These are phyloP conservation scores for Thymelicus lineola DNA, from an alignment of 2,888 invertebrate species.

Conservation along the genomic window DNA sequence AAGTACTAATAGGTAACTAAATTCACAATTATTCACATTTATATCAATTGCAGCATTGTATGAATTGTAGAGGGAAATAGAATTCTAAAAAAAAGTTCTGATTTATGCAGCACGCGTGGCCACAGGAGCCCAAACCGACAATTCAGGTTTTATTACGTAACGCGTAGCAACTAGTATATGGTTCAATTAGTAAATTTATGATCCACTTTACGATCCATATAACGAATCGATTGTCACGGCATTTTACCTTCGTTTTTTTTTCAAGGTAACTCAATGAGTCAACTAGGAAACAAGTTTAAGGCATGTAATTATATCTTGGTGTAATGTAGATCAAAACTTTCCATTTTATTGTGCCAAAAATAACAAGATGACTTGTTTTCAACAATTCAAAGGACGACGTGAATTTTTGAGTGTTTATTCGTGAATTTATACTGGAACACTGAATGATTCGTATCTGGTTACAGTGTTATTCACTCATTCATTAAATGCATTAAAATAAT, in stretches of 20 bases:
- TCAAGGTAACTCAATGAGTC: constrained; percentile 36
- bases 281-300: constrained; percentile 35
- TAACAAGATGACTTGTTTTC: constrained; percentile 6
- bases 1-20: too few relatives aligned
- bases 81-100: neutral
- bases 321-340: constrained; percentile 33
- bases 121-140: constrained; percentile 14
- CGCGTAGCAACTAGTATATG: constrained; percentile 11
- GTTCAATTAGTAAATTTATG: constrained; percentile 34
- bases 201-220: constrained; percentile 37
- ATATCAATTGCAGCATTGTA: too few relatives aligned
- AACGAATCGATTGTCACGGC: constrained; percentile 35
- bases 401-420: neutral
- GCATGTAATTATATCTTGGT: constrained; percentile 10
- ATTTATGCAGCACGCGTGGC: constrained; percentile 1
- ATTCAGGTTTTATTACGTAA: constrained; percentile 35
- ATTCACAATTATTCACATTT: too few relatives aligned
- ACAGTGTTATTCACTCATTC: too few relatives aligned
- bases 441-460: too few relatives aligned
- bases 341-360: constrained; percentile 28
- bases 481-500: too few relatives aligned
- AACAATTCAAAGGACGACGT: constrained; percentile 1
- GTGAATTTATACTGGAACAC: neutral
- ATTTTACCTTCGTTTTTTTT: constrained; percentile 36
- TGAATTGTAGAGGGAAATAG: too few relatives aligned